phyloP scores from a whole-genome alignment of 2,113 vertebrate genomes.

The Otolemur garnettii region DNA sequence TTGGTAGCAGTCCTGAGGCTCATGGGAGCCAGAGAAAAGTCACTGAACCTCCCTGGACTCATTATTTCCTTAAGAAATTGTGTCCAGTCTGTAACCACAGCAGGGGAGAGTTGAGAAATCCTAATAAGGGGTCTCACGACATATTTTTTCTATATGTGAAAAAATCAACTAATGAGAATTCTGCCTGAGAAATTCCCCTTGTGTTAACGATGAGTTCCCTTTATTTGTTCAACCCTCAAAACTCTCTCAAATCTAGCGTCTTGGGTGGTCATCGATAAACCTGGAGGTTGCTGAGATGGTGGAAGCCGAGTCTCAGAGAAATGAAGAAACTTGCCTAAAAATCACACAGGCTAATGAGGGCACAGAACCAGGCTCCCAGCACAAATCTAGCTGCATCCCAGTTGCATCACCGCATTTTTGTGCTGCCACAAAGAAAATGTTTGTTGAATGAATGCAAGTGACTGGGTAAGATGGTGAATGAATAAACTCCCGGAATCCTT shows the following conservation, averaged over 20 bases:
- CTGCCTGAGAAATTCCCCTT: background rate
- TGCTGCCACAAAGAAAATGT: background rate
- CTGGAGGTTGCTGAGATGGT: background rate
- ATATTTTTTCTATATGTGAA: background rate
- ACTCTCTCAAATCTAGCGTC: background rate
- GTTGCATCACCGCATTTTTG: rapidly evolving
- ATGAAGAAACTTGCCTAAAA: background rate
- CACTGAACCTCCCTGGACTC: background rate
- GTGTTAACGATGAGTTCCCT: background rate
- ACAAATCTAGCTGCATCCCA: rapidly evolving
- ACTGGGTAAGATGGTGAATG: background rate
- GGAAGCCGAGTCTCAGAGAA: background rate
- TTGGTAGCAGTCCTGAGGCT: background rate
- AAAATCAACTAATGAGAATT: constrained; percentile 57
- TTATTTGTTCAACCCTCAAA: background rate
- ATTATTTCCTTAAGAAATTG: constrained; percentile 39
- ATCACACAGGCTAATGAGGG: background rate
- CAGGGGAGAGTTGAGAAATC: constrained; percentile 54
- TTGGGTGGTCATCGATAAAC: background rate
- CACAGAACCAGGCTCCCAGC: background rate
- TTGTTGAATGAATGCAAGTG: background rate
- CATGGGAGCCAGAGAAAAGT: background rate
- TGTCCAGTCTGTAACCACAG: constrained; percentile 47
- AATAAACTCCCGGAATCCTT: background rate
- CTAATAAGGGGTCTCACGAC: constrained; percentile 45